Base-by-base conservation (phyloP, 2,113 vertebrate species). In the Oryctolagus cuniculus region DNA sequence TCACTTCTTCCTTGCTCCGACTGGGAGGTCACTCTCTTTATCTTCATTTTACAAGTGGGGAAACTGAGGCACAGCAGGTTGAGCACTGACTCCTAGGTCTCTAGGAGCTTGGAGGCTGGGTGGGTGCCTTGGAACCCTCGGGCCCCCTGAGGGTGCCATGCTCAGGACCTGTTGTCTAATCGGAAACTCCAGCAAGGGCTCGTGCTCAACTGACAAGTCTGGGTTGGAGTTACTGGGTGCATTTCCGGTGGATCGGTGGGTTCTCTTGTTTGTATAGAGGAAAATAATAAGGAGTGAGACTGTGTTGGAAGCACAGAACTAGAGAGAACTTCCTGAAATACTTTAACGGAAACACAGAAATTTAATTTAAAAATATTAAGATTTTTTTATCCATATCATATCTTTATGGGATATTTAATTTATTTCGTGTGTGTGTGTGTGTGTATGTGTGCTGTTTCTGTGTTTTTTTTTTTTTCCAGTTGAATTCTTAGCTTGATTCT, bases 281-380 rank as follows among this genome's bases (percentile, higher is more conserved):
- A 78, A 86, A 70, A 77, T 51, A 55, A 88, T 34, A 31, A 53
- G 4, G 29, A 9, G 51, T 67, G 49, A 34, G 10, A 78, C 38
- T 70, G n/a, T 72, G 75, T 88, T 69, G 24, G 27, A 70, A 87
- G 72, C 27, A 34, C 27, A 66, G 70, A 93, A 44, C 64, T 70
- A 34, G 0, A 86, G 64, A 88, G 24, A 81, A 70, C 22, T 85
- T 82, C n/a, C 69, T n/a, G 1, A 49, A 74, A 58, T 73, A 34
- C 78, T 79, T 64, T 79, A 63, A 95, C 90, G 34, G 16, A 90
- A 84, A 89, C 29, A 74, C 3, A 80, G 53, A 78, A 6, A 77
- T 84, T 89, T 70, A 73, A 78, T 58, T 75, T 31, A 53, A 92
- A 78, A 61, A 58, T 16, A 58, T 58, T 24, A 16, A 63, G 12